Conservation (phyloP, 2,888 invertebrate genomes). For the Merodon equestris region DNA sequence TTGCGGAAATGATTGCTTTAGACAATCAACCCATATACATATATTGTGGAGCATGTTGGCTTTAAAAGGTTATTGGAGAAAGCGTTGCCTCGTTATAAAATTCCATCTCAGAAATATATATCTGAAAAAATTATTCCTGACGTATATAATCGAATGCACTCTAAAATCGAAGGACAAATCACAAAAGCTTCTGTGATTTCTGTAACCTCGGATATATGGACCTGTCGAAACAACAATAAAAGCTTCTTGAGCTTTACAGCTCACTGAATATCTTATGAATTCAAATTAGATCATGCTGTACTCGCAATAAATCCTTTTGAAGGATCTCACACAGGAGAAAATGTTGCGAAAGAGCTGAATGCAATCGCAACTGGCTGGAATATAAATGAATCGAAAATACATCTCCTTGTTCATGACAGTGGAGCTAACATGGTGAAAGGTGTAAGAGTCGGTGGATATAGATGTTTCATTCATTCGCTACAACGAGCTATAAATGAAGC, state of each 20-base stretch:
- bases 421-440: too few relatives aligned
- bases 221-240: constrained; percentile 12
- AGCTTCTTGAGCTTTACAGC: constrained; percentile 1
- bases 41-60: not conserved
- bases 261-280: not conserved
- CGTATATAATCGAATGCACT: too few relatives aligned
- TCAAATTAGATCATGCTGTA: constrained; percentile 16
- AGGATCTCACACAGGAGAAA: too few relatives aligned
- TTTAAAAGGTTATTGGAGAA: constrained; percentile 1
- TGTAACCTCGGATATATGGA: constrained; percentile 22
- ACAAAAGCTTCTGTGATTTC: constrained; percentile 6
- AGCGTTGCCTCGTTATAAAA: constrained; percentile 4
- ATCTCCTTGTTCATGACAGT: constrained; percentile 5
- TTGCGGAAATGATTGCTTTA: too few relatives aligned
- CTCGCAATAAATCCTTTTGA: constrained; percentile 14
- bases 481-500: not conserved
- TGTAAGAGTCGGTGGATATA: constrained; percentile 1
- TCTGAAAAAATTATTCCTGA: constrained; percentile 1
- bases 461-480: not conserved
- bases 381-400: constrained; percentile 1
- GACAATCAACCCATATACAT: not conserved
- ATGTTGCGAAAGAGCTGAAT: constrained; percentile 15
- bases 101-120: constrained; percentile 3
- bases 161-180: not conserved
- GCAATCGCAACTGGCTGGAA: constrained; percentile 10